Percentiles rank a stretch among this genome's conserved stretches.
These are phyloP conservation scores for Hirtodrosophila trivittata DNA, from an alignment of 2,888 invertebrate genomes.

Conservation along the genomic window DNA sequence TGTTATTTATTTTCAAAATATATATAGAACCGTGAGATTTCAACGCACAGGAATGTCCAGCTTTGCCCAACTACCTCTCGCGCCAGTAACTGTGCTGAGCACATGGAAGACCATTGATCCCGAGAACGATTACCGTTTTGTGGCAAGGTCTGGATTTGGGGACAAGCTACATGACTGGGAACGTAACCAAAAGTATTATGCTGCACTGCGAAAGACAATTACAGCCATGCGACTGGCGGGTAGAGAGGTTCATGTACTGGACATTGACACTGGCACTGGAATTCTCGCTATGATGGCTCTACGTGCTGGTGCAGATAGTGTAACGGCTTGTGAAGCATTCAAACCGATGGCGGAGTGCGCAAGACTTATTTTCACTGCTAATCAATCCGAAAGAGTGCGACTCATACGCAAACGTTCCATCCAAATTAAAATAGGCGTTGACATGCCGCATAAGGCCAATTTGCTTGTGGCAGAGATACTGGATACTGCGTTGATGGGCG, in stretches of 20 bases:
- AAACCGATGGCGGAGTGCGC: slow-evolving; percentile 97
- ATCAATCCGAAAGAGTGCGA: slow-evolving; percentile 91
- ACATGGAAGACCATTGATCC: slow-evolving; percentile 94
- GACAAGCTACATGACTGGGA: slow-evolving; percentile 97
- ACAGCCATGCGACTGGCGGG: slow-evolving; percentile 88
- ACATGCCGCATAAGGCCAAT: slow-evolving; percentile 91
- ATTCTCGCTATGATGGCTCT: slow-evolving; percentile 98
- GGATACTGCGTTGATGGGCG: slow-evolving; percentile 98
- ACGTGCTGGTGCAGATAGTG: slow-evolving; percentile 92
- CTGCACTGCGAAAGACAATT: slow-evolving; percentile 92
- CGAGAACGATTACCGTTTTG: slow-evolving; percentile 95
- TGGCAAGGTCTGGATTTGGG: slow-evolving; percentile 94
- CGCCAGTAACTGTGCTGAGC: slow-evolving; percentile 91
- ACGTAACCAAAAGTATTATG: slow-evolving; percentile 94
- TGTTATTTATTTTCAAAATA: no score
- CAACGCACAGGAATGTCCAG: no score
- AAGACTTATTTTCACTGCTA: slow-evolving; percentile 89
- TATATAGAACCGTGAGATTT: no score
- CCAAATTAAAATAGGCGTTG: slow-evolving; percentile 89
- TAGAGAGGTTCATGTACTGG: slow-evolving; percentile 93
- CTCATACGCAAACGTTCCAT: slow-evolving; percentile 95
- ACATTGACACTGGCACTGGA: slow-evolving; percentile 98
- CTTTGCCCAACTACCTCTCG: slow-evolving; percentile 90
- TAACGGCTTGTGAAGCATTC: slow-evolving; percentile 97
- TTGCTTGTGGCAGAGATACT: slow-evolving; percentile 98